Percentiles rank a stretch among this genome's conserved stretches.
phyloP scores from a whole-genome alignment of 2,888 invertebrate genomes.

The Sisyra terminalis region DNA sequence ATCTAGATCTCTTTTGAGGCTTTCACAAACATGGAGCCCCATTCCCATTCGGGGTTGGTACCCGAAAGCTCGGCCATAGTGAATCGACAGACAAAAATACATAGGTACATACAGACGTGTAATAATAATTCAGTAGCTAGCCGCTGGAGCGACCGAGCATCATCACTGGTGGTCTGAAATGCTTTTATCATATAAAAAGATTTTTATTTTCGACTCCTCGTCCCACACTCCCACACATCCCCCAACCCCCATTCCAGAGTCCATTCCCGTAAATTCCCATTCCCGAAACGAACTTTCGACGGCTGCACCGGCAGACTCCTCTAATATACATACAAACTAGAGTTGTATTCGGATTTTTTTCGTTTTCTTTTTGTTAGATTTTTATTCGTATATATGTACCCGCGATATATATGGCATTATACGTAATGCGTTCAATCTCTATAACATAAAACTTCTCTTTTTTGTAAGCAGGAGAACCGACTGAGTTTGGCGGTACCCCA shows the following conservation, averaged over 20 bases:
- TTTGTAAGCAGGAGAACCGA: too few species aligned
- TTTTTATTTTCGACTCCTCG: slow-evolving; percentile 6
- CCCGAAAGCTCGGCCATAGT: neutral
- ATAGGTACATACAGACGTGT: neutral
- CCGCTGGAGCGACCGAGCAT: neutral
- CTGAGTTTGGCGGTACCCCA: too few species aligned
- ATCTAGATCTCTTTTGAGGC: slow-evolving; percentile 9
- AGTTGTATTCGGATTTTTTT: neutral
- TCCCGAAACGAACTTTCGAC: too few species aligned
- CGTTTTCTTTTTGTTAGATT: neutral
- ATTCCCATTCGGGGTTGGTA: neutral
- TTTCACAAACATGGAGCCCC: slow-evolving; percentile 1
- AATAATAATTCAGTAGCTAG: neutral
- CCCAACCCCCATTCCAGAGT: too few species aligned
- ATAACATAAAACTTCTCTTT: too few species aligned
- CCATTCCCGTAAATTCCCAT: too few species aligned
- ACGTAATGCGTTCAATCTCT: too few species aligned
- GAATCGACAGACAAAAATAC: too few species aligned
- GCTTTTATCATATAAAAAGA: slow-evolving; percentile 9
- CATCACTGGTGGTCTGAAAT: slow-evolving; percentile 6
- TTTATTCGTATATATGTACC: slow-evolving; percentile 1
- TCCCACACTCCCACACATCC: neutral
- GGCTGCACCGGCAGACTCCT: too few species aligned
- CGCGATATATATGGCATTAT: neutral
- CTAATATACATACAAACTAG: neutral